Evolutionary conservation across 30 jellyfish, hydroid and myxozoan genomes (phyloP).

Genomic region (Nemopilema nomurai): DNA sequence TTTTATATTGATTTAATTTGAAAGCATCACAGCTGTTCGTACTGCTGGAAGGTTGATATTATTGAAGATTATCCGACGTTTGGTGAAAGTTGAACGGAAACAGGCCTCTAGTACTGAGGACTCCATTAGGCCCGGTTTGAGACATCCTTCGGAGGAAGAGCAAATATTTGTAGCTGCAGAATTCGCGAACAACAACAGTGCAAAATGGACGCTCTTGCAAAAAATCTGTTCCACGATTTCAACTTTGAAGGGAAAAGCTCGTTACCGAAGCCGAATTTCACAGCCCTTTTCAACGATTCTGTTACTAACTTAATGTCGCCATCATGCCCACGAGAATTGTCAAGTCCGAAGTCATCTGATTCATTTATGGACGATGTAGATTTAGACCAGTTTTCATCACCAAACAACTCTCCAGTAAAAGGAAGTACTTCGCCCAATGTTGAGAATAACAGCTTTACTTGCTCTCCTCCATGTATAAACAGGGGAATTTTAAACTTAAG

Average conservation of each 20-base stretch:
- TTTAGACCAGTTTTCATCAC: conserved; percentile 69
- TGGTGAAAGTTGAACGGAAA: background rate
- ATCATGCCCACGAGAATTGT: conserved; percentile 22
- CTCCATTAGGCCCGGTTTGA: background rate
- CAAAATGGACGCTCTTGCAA: conserved; percentile 74
- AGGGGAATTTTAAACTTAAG: conserved; percentile 77
- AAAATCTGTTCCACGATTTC: conserved; percentile 61
- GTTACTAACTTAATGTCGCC: conserved; percentile 22
- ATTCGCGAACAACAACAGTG: background rate
- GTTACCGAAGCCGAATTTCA: conserved; percentile 12
- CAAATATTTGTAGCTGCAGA: background rate
- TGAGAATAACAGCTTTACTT: conserved; percentile 19
- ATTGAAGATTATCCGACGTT: background rate
- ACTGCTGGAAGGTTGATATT: background rate
- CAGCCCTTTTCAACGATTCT: conserved; percentile 2
- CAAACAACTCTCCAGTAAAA: conserved; percentile 71
- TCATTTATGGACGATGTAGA: conserved; percentile 71
- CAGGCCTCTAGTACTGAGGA: background rate
- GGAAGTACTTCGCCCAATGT: conserved; percentile 9
- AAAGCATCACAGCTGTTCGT: background rate
- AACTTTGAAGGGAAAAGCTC: conserved; percentile 14
- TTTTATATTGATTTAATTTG: background rate
- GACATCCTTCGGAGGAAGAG: background rate
- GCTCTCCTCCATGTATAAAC: conserved; percentile 90
- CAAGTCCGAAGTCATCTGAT: conserved; percentile 71